Conservation (phyloP, 2,888 invertebrate species). For the Ethmia dodecea region DNA sequence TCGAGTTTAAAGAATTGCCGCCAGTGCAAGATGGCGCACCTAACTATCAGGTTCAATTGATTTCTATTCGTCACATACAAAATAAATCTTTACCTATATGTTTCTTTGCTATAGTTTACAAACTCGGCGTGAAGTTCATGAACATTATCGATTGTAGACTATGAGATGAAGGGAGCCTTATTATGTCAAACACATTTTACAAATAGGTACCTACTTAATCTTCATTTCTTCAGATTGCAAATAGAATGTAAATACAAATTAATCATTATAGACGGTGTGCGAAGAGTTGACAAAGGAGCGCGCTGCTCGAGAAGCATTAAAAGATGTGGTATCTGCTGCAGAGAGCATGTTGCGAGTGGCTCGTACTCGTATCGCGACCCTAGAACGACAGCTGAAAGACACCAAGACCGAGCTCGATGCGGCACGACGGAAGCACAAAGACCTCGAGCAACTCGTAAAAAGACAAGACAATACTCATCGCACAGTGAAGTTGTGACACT, state of each 20-base stretch:
- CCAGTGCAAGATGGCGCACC: conserved; percentile 11
- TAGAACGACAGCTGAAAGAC: conserved; percentile 60
- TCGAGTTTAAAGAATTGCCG: conserved; percentile 22
- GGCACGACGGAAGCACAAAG: conserved; percentile 54
- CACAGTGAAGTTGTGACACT: conserved; percentile 43
- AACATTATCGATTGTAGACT: no score
- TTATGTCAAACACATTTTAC: no score
- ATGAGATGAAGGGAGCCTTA: no score
- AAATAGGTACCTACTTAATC: no score
- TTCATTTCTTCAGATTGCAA: no score
- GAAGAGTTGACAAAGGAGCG: conserved; percentile 57
- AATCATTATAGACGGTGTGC: conserved; percentile 29
- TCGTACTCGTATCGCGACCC: conserved; percentile 49
- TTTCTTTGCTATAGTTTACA: no score
- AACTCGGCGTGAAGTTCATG: no score
- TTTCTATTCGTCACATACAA: no score
- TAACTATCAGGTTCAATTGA: conserved; percentile 42
- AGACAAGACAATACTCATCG: conserved; percentile 35
- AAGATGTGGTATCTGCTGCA: conserved; percentile 53
- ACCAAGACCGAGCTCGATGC: conserved; percentile 45
- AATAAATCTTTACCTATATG: no score
- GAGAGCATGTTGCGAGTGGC: conserved; percentile 64
- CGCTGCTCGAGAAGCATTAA: conserved; percentile 50
- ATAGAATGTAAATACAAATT: no score
- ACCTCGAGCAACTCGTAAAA: conserved; percentile 64